Conservation (phyloP, 2,888 invertebrate species). For the Plusia festucae region DNA sequence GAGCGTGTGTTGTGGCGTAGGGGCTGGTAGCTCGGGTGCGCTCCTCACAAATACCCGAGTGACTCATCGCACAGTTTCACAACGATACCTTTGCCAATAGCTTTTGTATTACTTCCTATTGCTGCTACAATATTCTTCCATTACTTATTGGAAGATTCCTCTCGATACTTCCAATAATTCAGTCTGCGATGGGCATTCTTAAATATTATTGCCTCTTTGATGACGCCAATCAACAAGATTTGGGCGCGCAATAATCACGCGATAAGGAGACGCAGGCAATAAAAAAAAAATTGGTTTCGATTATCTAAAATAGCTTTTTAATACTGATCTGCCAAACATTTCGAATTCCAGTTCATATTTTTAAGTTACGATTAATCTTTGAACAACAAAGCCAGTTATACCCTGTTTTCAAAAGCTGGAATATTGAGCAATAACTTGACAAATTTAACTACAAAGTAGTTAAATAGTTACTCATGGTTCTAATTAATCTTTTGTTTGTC, state of each 20-base stretch:
- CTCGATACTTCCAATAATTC: slow-evolving; percentile 18
- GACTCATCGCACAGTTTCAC: slow-evolving; percentile 84
- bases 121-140: slow-evolving; percentile 63
- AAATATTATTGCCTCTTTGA: slow-evolving; percentile 32
- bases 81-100: slow-evolving; percentile 86
- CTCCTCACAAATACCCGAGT: slow-evolving; percentile 80
- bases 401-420: background rate
- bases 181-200: slow-evolving; percentile 13
- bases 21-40: slow-evolving; percentile 63
- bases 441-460: too few species aligned
- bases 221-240: slow-evolving; percentile 11
- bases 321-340: too few species aligned
- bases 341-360: too few species aligned
- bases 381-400: background rate
- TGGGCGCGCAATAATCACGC: background rate
- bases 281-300: background rate
- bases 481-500: background rate
- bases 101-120: slow-evolving; percentile 87
- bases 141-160: slow-evolving; percentile 58
- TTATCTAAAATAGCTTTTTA: too few species aligned
- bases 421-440: background rate
- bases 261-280: background rate
- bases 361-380: background rate
- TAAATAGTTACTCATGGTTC: background rate
- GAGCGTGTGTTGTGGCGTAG: slow-evolving; percentile 61